A percentile compares a stretch with the other conserved stretches of the same genome.
Evolutionary conservation across 2,113 vertebrate species (phyloP).

Genomic region (Haemorhous mexicanus): DNA sequence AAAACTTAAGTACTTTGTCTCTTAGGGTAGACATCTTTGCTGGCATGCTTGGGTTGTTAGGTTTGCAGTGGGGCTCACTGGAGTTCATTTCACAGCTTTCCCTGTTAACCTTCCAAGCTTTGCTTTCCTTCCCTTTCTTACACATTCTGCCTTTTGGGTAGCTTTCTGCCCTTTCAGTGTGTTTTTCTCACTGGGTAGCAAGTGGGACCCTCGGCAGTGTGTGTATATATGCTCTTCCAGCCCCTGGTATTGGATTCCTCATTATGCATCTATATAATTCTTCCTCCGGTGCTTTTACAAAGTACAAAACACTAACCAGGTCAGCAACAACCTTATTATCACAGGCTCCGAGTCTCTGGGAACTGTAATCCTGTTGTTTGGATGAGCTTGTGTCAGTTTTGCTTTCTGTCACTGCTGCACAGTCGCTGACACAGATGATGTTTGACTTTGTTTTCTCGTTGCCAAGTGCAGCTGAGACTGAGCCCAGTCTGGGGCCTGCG

Average conservation of each 20-base stretch:
- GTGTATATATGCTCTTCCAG: neutral
- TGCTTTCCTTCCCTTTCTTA: neutral
- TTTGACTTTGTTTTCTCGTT: conserved; percentile 57
- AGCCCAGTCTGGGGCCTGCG: neutral
- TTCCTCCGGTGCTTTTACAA: neutral
- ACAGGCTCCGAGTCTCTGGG: conserved; percentile 5
- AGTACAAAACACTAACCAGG: conserved; percentile 36
- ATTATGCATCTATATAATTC: conserved; percentile 1
- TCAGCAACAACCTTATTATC: conserved; percentile 54
- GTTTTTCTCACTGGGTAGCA: neutral
- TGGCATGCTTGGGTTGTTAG: neutral
- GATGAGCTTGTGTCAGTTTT: conserved; percentile 57
- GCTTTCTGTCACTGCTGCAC: conserved; percentile 43
- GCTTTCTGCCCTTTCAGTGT: neutral
- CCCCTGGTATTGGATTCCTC: neutral
- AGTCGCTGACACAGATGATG: conserved; percentile 44
- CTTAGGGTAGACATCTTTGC: neutral
- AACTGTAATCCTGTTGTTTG: conserved; percentile 52
- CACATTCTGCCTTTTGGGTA: neutral
- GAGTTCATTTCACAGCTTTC: neutral
- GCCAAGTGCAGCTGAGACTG: conserved; percentile 8
- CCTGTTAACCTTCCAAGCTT: neutral
- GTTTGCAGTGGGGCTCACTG: neutral
- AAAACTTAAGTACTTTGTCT: neutral
- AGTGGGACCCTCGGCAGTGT: neutral